Evolutionary conservation across 2,113 vertebrate species (phyloP).

Genomic region (Struthio camelus): DNA sequence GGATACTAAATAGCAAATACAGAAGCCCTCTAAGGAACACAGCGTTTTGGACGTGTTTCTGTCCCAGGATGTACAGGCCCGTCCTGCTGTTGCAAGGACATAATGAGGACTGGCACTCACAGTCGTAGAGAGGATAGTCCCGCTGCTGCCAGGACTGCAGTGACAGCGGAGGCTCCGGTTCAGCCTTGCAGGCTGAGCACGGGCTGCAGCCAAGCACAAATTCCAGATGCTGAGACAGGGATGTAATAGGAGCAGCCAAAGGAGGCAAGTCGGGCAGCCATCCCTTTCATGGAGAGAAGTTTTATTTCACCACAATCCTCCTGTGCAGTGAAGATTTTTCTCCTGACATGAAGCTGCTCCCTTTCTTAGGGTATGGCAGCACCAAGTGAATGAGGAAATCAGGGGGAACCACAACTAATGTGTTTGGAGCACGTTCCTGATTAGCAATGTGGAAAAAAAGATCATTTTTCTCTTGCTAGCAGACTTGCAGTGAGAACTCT

Average conservation of each 20-base stretch:
- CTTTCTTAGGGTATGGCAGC: background rate
- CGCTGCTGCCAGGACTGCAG: background rate
- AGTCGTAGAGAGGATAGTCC: background rate
- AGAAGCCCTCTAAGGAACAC: background rate
- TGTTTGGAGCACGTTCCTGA: background rate
- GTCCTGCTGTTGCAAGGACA: background rate
- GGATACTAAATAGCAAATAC: background rate
- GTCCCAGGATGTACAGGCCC: background rate
- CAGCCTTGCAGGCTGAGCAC: background rate
- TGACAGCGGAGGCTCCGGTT: background rate
- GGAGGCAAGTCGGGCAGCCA: background rate
- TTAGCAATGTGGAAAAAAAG: background rate
- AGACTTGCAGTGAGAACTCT: background rate
- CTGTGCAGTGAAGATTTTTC: background rate
- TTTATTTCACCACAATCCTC: background rate
- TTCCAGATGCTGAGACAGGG: background rate
- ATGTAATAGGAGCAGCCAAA: background rate
- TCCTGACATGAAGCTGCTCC: background rate
- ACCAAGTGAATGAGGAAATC: background rate
- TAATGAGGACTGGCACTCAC: background rate
- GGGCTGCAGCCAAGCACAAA: background rate
- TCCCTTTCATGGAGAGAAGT: background rate
- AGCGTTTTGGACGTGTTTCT: background rate
- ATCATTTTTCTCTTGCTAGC: background rate
- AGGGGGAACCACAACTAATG: background rate